Evolutionary conservation across 2,797 vertebrate genomes (phyloP).

Genomic region (Cossypha caffra): DNA sequence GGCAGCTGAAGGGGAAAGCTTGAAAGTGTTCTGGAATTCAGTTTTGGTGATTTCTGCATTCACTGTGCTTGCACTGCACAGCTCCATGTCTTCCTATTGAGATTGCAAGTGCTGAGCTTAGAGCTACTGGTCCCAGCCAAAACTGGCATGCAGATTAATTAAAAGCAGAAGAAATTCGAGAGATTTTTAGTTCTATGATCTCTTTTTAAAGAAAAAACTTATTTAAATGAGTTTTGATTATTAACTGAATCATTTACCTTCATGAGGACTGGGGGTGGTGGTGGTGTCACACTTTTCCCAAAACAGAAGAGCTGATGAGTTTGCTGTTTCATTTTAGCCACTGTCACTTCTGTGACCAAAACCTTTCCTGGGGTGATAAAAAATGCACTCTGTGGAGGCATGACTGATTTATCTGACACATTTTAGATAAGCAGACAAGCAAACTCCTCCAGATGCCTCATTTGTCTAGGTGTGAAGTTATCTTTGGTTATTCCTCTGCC

Average conservation of each 20-base stretch:
- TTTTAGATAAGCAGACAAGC: neutral
- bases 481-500: neutral
- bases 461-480: neutral
- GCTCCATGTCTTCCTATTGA: neutral
- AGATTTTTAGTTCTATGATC: neutral
- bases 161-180: neutral
- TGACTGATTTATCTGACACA: neutral
- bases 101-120: neutral
- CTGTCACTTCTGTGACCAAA: neutral
- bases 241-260: neutral
- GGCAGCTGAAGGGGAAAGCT: neutral
- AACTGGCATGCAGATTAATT: neutral
- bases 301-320: neutral
- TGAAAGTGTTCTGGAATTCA: neutral
- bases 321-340: neutral
- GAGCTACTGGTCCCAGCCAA: neutral
- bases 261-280: neutral
- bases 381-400: neutral
- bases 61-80: neutral
- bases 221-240: neutral
- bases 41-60: neutral
- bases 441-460: neutral
- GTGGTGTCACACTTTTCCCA: neutral
- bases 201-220: neutral
- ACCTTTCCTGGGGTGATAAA: neutral